Evolutionary conservation across 2,113 vertebrate genomes (phyloP).

Genomic region (Pitta sordida): DNA sequence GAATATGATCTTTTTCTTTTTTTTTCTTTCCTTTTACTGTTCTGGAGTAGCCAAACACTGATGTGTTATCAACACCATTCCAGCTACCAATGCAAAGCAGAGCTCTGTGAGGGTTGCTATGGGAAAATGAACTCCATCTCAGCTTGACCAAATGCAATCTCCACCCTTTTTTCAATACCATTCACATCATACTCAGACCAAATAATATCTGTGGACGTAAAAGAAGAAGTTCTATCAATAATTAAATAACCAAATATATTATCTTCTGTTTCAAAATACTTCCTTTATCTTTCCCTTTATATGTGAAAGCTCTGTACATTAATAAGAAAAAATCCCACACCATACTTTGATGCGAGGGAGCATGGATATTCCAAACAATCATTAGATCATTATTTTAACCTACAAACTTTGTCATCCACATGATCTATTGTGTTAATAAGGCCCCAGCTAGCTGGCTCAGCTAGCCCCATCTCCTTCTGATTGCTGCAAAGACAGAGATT

Average conservation of each 20-base stretch:
- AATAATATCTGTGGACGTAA: background rate
- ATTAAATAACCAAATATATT: background rate
- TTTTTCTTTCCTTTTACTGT: background rate
- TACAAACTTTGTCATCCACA: conserved; percentile 43
- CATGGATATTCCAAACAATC: conserved; percentile 10
- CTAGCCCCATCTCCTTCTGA: background rate
- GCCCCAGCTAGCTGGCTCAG: background rate
- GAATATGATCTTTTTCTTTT: background rate
- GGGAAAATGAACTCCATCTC: background rate
- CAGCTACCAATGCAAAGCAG: background rate
- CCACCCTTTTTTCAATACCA: background rate
- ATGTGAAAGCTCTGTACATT: background rate
- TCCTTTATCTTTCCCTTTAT: background rate
- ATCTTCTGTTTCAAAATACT: background rate
- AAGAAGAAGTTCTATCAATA: background rate
- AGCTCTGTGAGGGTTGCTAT: background rate
- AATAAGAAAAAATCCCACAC: background rate
- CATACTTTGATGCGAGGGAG: background rate
- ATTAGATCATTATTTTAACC: conserved; percentile 46
- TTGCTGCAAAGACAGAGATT: conserved; percentile 31
- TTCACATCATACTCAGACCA: background rate
- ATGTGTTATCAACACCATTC: background rate
- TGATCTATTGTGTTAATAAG: conserved; percentile 51
- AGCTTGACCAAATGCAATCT: background rate
- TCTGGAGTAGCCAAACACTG: background rate